Evolutionary conservation across 2,113 vertebrate genomes (phyloP).

Genomic region (Hyperoodon ampullatus): DNA sequence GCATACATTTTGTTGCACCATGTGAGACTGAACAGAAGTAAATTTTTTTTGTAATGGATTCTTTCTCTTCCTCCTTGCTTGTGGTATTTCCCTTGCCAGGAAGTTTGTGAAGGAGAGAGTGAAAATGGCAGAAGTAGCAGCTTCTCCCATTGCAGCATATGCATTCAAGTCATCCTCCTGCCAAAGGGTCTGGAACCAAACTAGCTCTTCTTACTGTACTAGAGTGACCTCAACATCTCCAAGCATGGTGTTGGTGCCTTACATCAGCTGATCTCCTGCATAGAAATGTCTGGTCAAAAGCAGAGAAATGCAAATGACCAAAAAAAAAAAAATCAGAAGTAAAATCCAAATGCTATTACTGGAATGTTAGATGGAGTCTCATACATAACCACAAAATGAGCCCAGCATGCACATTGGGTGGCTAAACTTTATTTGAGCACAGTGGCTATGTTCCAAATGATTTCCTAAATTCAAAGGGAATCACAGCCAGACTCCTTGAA

Average conservation of each 20-base stretch:
- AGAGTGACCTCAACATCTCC: not conserved
- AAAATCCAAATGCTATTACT: slow-evolving; percentile 9
- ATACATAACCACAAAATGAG: not conserved
- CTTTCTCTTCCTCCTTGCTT: not conserved
- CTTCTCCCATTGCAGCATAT: slow-evolving; percentile 47
- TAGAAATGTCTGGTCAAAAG: not conserved
- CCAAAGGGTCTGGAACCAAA: slow-evolving; percentile 62
- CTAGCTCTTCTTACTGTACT: not conserved
- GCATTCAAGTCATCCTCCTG: slow-evolving; percentile 31
- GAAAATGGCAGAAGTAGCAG: slow-evolving; percentile 52
- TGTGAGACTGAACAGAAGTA: not conserved
- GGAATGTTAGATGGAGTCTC: not conserved
- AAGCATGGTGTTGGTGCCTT: not conserved
- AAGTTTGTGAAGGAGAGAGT: slow-evolving; percentile 39
- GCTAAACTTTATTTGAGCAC: not conserved
- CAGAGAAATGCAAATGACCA: not conserved
- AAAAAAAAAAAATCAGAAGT: not conserved
- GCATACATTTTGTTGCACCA: not conserved
- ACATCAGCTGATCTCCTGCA: not conserved
- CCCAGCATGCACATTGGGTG: not conserved
- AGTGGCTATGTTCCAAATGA: not conserved
- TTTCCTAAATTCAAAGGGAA: not conserved
- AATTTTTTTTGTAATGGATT: not conserved
- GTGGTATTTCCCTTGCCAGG: slow-evolving; percentile 8
- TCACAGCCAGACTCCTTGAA: not conserved